Percentiles rank a stretch among this genome's conserved stretches.
Evolutionary conservation across 1,140 invertebrate genomes (phyloP).

Genomic region (Zaprionus ghesquierei): DNA sequence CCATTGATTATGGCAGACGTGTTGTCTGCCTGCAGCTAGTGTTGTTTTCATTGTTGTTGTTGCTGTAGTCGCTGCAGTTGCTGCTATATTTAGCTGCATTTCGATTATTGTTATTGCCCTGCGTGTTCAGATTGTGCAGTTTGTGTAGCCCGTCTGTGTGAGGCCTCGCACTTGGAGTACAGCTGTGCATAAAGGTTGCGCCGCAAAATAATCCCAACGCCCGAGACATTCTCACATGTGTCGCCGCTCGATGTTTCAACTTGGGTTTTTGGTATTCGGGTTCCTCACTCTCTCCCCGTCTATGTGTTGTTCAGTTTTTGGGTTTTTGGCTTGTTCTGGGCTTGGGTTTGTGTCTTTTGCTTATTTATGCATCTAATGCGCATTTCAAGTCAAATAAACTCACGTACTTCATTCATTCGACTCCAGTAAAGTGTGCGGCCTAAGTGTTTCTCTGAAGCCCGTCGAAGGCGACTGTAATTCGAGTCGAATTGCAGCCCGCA

Average conservation of each 20-base stretch:
- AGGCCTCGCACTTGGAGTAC: neutral
- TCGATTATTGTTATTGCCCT: conserved; percentile 60
- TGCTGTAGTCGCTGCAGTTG: conserved; percentile 1
- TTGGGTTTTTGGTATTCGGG: neutral
- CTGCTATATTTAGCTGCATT: conserved; percentile 65
- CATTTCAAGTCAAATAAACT: conserved; percentile 68
- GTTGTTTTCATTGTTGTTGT: neutral
- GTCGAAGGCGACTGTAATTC: conserved; percentile 42
- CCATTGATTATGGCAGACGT: conserved; percentile 14
- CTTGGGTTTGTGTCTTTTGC: conserved; percentile 2
- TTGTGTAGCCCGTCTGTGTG: neutral
- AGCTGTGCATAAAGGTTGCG: conserved; percentile 25
- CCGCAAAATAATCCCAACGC: conserved; percentile 72
- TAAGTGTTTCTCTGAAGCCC: conserved; percentile 47
- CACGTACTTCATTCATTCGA: conserved; percentile 67
- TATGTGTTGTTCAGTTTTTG: conserved; percentile 9
- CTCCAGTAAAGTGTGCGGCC: conserved; percentile 31
- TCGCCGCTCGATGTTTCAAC: conserved; percentile 4
- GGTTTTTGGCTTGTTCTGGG: neutral
- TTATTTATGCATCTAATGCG: conserved; percentile 63
- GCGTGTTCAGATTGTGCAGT: conserved; percentile 13
- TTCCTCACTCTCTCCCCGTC: too few relatives aligned
- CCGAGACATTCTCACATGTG: conserved; percentile 69
- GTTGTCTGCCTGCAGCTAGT: neutral
- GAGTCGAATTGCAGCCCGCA: conserved; percentile 28